Evolutionary conservation across 92 coral and sea anemone species (phyloP).

Genomic region (Montipora capitata): DNA sequence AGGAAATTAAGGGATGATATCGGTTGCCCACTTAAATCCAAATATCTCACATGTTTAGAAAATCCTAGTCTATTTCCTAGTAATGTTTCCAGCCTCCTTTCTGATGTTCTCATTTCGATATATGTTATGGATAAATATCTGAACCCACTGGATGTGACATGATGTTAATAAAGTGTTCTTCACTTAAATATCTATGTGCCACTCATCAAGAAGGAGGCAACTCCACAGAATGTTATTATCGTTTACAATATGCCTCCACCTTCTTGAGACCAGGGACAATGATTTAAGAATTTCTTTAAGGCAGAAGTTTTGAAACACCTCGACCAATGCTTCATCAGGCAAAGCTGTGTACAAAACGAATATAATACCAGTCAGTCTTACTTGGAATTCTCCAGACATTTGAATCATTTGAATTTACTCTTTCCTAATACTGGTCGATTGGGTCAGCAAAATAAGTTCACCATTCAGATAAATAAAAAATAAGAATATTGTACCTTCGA

Average conservation of each 20-base stretch:
- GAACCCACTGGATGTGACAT: conserved; percentile 59
- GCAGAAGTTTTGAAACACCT: conserved; percentile 63
- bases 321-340: conserved; percentile 65
- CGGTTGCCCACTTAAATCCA: too few species aligned
- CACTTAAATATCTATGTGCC: conserved; percentile 50
- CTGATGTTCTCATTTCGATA: too few species aligned
- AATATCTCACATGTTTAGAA: too few species aligned
- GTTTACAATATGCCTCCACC: conserved; percentile 63
- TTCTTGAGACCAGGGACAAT: conserved; percentile 46
- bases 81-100: too few species aligned
- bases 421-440: conserved; percentile 27
- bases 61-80: too few species aligned
- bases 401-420: conserved; percentile 53
- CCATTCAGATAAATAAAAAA: conserved; percentile 42
- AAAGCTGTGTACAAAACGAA: conserved; percentile 69
- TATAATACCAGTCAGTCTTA: conserved; percentile 52
- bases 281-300: conserved; percentile 48
- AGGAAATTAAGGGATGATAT: too few species aligned
- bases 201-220: conserved; percentile 62
- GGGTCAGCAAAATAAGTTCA: conserved; percentile 13
- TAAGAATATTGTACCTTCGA: conserved; percentile 50
- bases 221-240: conserved; percentile 56
- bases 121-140: too few species aligned
- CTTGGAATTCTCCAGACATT: conserved; percentile 50
- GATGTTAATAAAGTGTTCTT: conserved; percentile 41